Evolutionary conservation across 2,797 vertebrate species (phyloP).

Genomic region (Kryptolebias ocellatus): DNA sequence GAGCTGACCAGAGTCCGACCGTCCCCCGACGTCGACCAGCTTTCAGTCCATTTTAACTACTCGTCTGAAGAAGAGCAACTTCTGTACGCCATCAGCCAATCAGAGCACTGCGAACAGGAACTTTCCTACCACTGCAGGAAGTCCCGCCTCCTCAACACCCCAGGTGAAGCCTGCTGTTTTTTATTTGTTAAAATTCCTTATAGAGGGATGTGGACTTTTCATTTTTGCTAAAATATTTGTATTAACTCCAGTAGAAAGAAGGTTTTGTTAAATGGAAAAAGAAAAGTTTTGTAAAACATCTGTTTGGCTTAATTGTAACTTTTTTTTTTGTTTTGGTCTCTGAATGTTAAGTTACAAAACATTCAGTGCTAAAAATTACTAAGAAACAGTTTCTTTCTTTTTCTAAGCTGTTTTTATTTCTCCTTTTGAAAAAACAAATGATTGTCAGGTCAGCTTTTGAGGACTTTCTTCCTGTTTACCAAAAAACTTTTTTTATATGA

Average conservation of each 20-base stretch:
- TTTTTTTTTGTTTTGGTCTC: not conserved
- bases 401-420: not conserved
- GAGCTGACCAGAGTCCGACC: conserved; percentile 86
- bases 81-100: conserved; percentile 83
- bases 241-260: too few species aligned
- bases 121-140: conserved; percentile 91
- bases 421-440: conserved; percentile 6
- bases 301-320: not conserved
- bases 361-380: conserved; percentile 7
- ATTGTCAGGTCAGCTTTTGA: conserved; percentile 5
- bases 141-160: conserved; percentile 88
- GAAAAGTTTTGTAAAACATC: too few species aligned
- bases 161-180: conserved; percentile 73
- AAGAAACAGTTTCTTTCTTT: conserved; percentile 8
- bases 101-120: conserved; percentile 91
- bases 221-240: too few species aligned
- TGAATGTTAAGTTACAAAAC: not conserved
- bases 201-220: too few species aligned
- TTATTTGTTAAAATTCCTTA: not conserved
- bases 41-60: conserved; percentile 86
- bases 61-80: conserved; percentile 85
- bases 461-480: conserved; percentile 7
- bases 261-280: too few species aligned
- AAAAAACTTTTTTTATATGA: not conserved
- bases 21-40: conserved; percentile 77